Evolutionary conservation across 2,113 vertebrate species (phyloP).

Genomic region (Nestor notabilis): DNA sequence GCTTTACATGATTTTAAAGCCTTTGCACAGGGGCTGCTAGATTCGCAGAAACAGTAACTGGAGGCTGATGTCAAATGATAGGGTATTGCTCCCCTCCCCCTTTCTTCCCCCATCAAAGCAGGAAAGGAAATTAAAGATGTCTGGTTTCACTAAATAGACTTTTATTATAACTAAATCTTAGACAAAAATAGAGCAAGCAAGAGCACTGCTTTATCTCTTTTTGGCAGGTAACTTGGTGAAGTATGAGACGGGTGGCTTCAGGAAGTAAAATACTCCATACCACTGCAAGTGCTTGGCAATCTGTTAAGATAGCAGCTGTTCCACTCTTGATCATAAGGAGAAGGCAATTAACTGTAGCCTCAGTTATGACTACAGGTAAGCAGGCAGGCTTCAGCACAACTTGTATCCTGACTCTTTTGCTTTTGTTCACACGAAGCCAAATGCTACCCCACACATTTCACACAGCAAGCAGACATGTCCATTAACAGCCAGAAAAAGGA

Average conservation of each 20-base stretch:
- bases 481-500: not conserved
- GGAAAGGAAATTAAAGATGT: not conserved
- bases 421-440: not conserved
- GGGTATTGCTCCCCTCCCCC: not conserved
- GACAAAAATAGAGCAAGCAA: not conserved
- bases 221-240: not conserved
- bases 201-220: not conserved
- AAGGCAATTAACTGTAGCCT: not conserved
- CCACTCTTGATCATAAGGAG: not conserved
- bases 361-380: not conserved
- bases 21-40: not conserved
- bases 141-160: not conserved
- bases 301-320: slow-evolving; percentile 29
- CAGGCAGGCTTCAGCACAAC: not conserved
- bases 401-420: not conserved
- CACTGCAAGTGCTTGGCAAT: not conserved
- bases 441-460: not conserved
- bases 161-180: not conserved
- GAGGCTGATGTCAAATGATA: not conserved
- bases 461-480: not conserved
- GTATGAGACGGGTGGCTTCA: not conserved
- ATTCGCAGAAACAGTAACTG: not conserved
- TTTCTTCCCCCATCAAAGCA: not conserved
- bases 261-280: not conserved
- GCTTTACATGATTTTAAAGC: not conserved